phyloP scores from a whole-genome alignment of 2,888 invertebrate genomes.

The Phasia obesa region DNA sequence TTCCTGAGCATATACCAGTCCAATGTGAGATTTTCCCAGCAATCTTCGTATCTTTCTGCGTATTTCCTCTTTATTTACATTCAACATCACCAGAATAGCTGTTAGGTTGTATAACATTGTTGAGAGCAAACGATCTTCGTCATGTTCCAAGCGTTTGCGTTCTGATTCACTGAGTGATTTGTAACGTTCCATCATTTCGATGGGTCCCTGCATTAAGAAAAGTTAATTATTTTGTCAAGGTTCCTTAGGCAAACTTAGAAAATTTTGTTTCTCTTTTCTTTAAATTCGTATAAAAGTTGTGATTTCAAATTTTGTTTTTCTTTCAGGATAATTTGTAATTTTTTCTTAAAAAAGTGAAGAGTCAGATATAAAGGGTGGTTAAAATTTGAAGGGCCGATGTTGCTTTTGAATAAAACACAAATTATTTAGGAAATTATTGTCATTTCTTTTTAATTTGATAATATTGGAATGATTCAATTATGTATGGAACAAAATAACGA shows the following conservation, averaged over 20 bases:
- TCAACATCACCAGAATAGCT: conserved; percentile 96
- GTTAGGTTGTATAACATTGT: conserved; percentile 98
- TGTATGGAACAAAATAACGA: no score
- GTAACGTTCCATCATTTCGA: conserved; percentile 99
- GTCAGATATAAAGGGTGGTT: no score
- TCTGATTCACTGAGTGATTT: conserved; percentile 96
- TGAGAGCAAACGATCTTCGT: conserved; percentile 97
- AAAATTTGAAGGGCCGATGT: no score
- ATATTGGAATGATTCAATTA: no score
- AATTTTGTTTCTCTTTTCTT: no score
- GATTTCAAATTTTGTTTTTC: no score
- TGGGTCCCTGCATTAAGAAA: conserved; percentile 86
- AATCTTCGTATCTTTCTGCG: conserved; percentile 94
- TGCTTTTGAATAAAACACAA: no score
- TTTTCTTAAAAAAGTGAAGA: no score
- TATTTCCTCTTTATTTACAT: conserved; percentile 91
- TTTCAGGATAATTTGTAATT: no score
- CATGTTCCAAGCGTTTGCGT: conserved; percentile 96
- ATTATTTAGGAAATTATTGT: no score
- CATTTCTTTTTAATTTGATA: no score
- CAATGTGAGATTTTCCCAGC: conserved; percentile 99
- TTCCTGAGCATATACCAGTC: conserved; percentile 98
- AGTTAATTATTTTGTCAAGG: background rate
- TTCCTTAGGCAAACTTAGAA: background rate
- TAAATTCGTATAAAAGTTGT: no score